Evolutionary conservation across 2,113 vertebrate genomes (phyloP).

Genomic region (Sardina pilchardus): DNA sequence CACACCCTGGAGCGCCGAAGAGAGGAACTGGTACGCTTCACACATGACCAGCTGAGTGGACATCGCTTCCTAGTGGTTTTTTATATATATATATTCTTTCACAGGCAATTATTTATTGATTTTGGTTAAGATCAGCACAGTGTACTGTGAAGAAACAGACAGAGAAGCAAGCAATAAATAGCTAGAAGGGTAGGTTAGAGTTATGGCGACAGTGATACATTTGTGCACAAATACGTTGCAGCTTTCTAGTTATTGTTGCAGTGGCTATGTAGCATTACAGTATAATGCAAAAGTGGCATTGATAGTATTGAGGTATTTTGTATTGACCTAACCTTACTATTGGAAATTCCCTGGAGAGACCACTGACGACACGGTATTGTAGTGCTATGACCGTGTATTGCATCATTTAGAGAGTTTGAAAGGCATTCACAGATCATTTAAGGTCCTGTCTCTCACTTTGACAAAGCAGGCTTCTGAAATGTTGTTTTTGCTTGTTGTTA

Average conservation of each 20-base stretch:
- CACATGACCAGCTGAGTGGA: neutral
- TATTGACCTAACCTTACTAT: neutral
- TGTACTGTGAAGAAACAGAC: neutral
- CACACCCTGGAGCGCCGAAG: slow-evolving; percentile 87
- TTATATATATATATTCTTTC: neutral
- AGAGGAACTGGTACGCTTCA: slow-evolving; percentile 87
- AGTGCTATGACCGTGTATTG: neutral
- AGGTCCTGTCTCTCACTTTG: neutral
- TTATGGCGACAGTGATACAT: neutral
- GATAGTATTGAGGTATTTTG: neutral
- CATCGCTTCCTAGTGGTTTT: neutral
- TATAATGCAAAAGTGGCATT: neutral
- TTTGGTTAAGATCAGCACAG: neutral
- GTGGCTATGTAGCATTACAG: neutral
- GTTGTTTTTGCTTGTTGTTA: slow-evolving; percentile 3
- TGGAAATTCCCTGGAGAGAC: neutral
- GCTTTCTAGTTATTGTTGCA: neutral
- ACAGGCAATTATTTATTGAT: neutral
- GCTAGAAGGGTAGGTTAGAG: neutral
- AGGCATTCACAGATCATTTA: neutral
- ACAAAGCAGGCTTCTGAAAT: neutral
- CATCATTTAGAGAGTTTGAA: neutral
- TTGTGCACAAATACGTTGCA: neutral
- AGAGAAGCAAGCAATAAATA: neutral
- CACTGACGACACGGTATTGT: neutral